Evolutionary conservation across 2,888 invertebrate species (phyloP).

Genomic region (Glaucopsyche alexis): DNA sequence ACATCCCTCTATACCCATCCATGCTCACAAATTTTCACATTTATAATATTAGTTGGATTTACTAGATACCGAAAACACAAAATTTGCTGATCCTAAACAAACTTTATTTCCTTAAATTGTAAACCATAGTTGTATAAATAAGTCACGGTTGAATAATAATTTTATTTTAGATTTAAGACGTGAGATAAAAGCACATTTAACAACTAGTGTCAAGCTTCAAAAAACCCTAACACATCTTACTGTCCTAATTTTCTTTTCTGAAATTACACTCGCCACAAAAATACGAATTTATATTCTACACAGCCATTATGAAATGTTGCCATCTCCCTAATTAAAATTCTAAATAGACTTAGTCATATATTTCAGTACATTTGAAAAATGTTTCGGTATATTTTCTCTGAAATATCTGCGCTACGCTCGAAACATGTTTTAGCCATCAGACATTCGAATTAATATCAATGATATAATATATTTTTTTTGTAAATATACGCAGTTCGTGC

Average conservation of each 20-base stretch:
- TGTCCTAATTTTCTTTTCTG: slow-evolving; percentile 11
- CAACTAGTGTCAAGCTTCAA: not conserved
- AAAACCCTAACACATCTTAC: not conserved
- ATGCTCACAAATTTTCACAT: too few species aligned
- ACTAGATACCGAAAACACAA: not conserved
- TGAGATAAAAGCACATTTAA: not conserved
- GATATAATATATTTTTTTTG: slow-evolving; percentile 1
- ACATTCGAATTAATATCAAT: slow-evolving; percentile 7
- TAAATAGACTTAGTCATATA: slow-evolving; percentile 32
- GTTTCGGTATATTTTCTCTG: slow-evolving; percentile 23
- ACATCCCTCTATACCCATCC: too few species aligned
- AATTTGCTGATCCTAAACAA: too few species aligned
- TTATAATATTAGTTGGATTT: too few species aligned
- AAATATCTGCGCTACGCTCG: slow-evolving; percentile 20
- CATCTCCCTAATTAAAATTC: slow-evolving; percentile 32
- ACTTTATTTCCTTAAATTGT: too few species aligned
- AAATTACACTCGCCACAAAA: slow-evolving; percentile 26
- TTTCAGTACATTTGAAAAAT: slow-evolving; percentile 27
- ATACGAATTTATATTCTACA: slow-evolving; percentile 24
- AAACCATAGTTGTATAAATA: too few species aligned
- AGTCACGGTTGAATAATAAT: not conserved
- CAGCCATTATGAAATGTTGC: slow-evolving; percentile 27
- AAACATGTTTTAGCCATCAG: slow-evolving; percentile 21
- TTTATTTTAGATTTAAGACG: too few species aligned
- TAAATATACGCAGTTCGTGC: not conserved